phyloP scores from a whole-genome alignment of 2,888 invertebrate species.

The Machimus rusticus region DNA sequence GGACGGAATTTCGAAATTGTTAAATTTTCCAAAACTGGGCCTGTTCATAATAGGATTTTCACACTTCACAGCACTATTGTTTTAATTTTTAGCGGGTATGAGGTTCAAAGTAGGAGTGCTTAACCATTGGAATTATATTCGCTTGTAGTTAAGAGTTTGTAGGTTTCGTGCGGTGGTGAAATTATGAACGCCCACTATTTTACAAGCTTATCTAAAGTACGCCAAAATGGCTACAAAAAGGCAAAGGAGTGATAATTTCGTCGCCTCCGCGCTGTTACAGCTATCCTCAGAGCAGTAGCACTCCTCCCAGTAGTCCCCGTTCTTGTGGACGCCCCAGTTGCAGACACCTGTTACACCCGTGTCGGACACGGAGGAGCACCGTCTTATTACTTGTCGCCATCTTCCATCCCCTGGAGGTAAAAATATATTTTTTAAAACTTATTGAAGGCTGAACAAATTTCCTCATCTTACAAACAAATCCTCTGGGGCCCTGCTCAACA shows the following conservation, averaged over 20 bases:
- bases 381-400: constrained; percentile 89
- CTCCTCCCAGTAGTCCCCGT: constrained; percentile 96
- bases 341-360: constrained; percentile 94
- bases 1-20: not conserved
- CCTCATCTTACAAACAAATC: constrained; percentile 86
- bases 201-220: not conserved
- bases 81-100: not conserved
- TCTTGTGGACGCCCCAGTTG: constrained; percentile 94
- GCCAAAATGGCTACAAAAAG: not conserved
- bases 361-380: constrained; percentile 89
- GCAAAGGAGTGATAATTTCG: constrained; percentile 4
- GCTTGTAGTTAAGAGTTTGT: not conserved
- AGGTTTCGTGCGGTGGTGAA: not conserved
- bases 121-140: not conserved
- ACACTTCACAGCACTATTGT: not conserved
- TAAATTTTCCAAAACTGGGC: not conserved
- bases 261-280: constrained; percentile 70
- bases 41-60: not conserved
- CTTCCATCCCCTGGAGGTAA: constrained; percentile 86
- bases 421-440: not conserved
- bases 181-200: not conserved
- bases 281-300: constrained; percentile 94
- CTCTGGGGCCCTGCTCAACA: constrained; percentile 91
- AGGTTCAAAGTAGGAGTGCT: not conserved
- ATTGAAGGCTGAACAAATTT: not conserved